Base-by-base conservation (phyloP, 2,888 invertebrate species). In the Pristionchus exspectatus region DNA sequence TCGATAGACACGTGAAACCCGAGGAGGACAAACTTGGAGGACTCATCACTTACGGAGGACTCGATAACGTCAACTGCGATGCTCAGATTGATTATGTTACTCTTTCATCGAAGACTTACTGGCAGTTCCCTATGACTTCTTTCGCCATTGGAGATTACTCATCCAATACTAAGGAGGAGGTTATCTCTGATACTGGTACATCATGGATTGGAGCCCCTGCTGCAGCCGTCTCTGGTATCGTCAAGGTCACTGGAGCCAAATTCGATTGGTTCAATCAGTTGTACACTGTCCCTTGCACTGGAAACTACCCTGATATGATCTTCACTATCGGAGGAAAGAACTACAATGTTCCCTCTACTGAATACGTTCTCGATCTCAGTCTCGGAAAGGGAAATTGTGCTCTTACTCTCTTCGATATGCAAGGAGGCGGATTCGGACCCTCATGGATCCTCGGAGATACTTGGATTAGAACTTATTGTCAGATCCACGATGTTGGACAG, bases 1-100 rank as follows among this genome's bases (percentile, higher is more conserved):
- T 99, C 90, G 98, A 94, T 90, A 91, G 88, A 88, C 72, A 87
- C 89, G 90, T 63, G 18, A 81, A 33, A 72, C 90, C 90, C 89
- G 81, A 92, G 38, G 83, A 92, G 77, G 93, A 91, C 88, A 92
- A 91, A 86, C 90, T 84, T 87, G 94, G 92, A 21, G 94, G 94
- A 69, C 91, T 93, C 56, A 93, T 94, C 93, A 94, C 94, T 90
- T 93, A 93, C 91, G 94, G 94, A 91, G 94, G 91, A 69, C 83
- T 93, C 59, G 94, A 94, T 91, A 91, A 90, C 90, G 85, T 66
- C 89, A 94, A 94, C 93, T 94, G 94, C 90, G 93, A 90, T 89
- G 83, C 92, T 16, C 63, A 88, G 56, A 88, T 93, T 90, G 91
- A 91, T 92, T 94, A 93, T 91, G 92, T 93, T 18, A 91, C 92